phyloP scores from a whole-genome alignment of 2,797 vertebrate genomes.

The Merluccius polli region DNA sequence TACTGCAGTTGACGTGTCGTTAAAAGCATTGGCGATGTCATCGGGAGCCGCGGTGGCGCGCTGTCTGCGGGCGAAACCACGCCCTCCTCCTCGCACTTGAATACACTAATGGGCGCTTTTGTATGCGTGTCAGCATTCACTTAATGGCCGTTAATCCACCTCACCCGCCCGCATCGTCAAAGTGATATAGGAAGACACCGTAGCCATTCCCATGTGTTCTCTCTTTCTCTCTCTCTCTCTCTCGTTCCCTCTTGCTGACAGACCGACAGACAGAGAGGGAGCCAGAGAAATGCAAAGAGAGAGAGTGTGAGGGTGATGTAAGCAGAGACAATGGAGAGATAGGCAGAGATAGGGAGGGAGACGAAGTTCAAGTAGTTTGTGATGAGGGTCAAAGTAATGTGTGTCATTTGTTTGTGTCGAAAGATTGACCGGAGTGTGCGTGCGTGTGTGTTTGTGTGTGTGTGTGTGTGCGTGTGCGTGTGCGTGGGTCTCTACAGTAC shows the following conservation, averaged over 20 bases:
- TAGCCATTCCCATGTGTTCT: background rate
- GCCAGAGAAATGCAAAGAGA: background rate
- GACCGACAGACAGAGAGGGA: background rate
- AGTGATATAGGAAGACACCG: background rate
- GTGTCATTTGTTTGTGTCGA: background rate
- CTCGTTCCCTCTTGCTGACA: background rate
- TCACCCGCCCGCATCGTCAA: background rate
- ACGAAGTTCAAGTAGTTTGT: background rate
- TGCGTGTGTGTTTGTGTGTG: conserved; percentile 9
- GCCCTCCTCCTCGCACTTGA: background rate
- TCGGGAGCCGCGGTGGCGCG: background rate
- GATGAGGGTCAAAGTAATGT: background rate
- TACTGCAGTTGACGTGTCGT: background rate
- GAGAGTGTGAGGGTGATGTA: background rate
- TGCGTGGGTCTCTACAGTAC: too few species aligned
- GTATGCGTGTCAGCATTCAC: background rate
- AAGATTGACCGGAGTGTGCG: background rate
- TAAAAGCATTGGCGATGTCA: background rate
- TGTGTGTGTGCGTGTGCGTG: conserved; percentile 3
- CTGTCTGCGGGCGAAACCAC: background rate
- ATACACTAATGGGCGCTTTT: background rate
- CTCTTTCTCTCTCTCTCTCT: background rate
- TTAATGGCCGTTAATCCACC: background rate
- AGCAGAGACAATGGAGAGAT: background rate
- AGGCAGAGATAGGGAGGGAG: background rate